A percentile compares a stretch with the other conserved stretches of the same genome.
These are phyloP conservation scores for Phaethornis superciliosus DNA, from an alignment of 2,113 vertebrate species.

Conservation along the genomic window DNA sequence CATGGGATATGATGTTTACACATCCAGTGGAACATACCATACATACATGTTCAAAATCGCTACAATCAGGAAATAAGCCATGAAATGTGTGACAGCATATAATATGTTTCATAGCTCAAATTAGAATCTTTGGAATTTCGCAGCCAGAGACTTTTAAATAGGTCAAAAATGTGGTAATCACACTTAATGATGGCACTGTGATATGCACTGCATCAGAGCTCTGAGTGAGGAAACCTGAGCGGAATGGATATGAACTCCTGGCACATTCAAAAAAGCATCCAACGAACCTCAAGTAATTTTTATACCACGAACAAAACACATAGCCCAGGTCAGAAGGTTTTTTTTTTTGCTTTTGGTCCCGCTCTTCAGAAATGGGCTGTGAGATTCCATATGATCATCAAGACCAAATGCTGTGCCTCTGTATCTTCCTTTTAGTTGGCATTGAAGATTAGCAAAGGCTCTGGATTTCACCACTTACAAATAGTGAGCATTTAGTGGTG, in stretches of 20 bases:
- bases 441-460: not conserved
- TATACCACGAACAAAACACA: not conserved
- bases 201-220: not conserved
- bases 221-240: slow-evolving; percentile 32
- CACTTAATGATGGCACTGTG: slow-evolving; percentile 44
- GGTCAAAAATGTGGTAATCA: slow-evolving; percentile 64
- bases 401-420: not conserved
- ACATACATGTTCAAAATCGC: not conserved
- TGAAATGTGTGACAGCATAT: not conserved
- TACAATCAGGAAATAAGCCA: slow-evolving; percentile 61
- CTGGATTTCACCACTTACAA: not conserved
- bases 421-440: not conserved
- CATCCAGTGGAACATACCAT: not conserved
- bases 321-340: not conserved
- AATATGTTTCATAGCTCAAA: slow-evolving; percentile 59
- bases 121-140: slow-evolving; percentile 59
- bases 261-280: not conserved
- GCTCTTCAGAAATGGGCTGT: not conserved
- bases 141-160: slow-evolving; percentile 66
- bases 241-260: slow-evolving; percentile 25
- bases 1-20: not conserved
- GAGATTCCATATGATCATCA: not conserved
- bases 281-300: not conserved
- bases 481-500: not conserved
- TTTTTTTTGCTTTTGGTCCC: not conserved